Evolutionary conservation across 2,888 invertebrate genomes (phyloP), one percentile per base, ranked within the genome.

Genomic region (Meliscaeva auricollis): DNA sequence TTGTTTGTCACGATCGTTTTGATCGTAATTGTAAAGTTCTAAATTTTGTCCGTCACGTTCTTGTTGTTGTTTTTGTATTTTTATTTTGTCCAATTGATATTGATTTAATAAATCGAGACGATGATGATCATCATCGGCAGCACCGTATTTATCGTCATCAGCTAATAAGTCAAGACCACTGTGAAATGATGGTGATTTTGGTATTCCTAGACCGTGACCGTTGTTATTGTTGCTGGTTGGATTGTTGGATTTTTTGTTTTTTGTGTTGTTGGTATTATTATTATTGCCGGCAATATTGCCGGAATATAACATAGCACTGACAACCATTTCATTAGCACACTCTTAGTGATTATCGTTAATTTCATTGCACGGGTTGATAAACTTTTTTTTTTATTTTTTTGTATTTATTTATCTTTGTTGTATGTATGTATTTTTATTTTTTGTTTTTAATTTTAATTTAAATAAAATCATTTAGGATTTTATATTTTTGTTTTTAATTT

Each of bases 151-250:
- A 74, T 88, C 94, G 88, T 94, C 94, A 84, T 94, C 94, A 83
- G 96, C 96, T 89, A 96, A 96, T 90, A 96, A 94, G 92, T 97
- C 96, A 88, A 97, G 94, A 78, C 96, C 97, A 92, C 96, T 96
- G 93, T 97, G 97, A 93, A 97, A 97, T 91, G 96, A 97, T 88
- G 97, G 97, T 89, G 96, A 96, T 93, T 97, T 97, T 89, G 97
- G 97, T 90, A 97, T 95, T 88, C 96, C 96, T 91, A 95, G 93
- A 89, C 91, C 91, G 74, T 90, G 90, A 62, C 89, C 89, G 76
- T 87, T 87, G 83, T 81, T 79, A 46, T 87, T 87, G 46, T 94
- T 94, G 90, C 94, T 94, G 88, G 3, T 26, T 26, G 88, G 88
- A 87, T 85, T 88, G 90, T 88, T 58, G 1, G 58, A 58, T 58